Evolutionary conservation across 2,797 vertebrate genomes (phyloP), one percentile per base, ranked within the genome.

Genomic region (Pseudomugil gertrudae): DNA sequence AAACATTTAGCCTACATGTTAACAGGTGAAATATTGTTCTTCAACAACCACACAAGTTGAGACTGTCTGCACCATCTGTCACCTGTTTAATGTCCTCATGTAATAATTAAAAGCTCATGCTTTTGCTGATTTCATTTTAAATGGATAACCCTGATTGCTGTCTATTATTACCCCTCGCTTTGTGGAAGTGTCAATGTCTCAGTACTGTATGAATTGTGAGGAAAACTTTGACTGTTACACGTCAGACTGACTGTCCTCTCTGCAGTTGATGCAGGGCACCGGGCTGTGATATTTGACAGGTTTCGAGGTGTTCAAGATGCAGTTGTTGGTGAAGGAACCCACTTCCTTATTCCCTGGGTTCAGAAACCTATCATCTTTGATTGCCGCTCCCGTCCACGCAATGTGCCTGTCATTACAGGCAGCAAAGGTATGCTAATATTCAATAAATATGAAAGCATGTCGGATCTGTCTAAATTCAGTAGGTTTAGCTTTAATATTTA

Each of bases 311-410:
- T 98, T 1, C 96, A 98, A 80, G 96, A 98, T 0, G 4, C 14
- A 0, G 97, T 97, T 53, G 94, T 95, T 2, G 96, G 95, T 2
- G 96, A 99, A 85, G 97, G 97, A 0, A 99, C 98, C 36, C 97
- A 99, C 78, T 99, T 99, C 66, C 92, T 98, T 55, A 97, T 98
- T 85, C 97, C 97, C 10, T 98, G 97, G 98, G 96, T 99, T 9
- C 97, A 99, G 92, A 98, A 96, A 51, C 97, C 98, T 2, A 95
- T 99, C 64, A 86, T 99, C 79, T 99, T 98, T 9, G 97, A 99
- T 73, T 99, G 97, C 69, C 96, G 97, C 63, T 98, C 98, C 36
- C 95, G 96, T 30, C 97, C 97, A 52, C 96, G 97, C 32, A 99
- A 99, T 0, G 91, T 99, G 21, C 97, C 97, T 0, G 98, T 99